Conservation (phyloP, 2,797 vertebrate genomes). For the Pachyuromys duprasi region DNA sequence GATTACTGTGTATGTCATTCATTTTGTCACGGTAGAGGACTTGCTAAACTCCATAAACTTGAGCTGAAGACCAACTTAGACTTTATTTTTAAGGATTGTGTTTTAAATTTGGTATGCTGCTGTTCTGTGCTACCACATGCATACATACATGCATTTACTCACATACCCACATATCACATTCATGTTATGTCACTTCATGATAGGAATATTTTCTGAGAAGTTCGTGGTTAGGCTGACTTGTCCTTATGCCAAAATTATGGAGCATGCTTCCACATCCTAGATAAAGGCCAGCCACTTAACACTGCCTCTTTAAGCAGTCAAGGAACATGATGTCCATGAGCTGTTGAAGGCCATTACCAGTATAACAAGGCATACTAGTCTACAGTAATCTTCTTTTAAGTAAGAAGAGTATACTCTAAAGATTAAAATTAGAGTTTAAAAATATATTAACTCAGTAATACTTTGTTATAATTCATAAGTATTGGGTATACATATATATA, state of each 20-base stretch:
- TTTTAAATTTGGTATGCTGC: neutral
- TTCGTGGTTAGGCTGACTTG: neutral
- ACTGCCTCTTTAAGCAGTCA: neutral
- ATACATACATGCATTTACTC: neutral
- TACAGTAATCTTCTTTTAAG: neutral
- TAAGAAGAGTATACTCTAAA: neutral
- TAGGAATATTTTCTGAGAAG: neutral
- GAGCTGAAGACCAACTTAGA: neutral
- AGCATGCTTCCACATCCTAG: neutral
- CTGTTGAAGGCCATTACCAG: neutral
- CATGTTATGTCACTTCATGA: neutral
- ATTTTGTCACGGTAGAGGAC: neutral
- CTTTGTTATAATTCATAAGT: neutral
- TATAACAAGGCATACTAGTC: neutral
- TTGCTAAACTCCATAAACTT: neutral
- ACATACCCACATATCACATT: neutral
- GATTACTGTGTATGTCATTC: neutral
- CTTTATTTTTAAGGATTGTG: conserved; percentile 8
- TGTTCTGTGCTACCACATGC: neutral
- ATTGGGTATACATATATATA: too few species aligned
- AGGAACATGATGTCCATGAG: neutral
- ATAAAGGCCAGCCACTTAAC: neutral
- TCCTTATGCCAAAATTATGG: neutral
- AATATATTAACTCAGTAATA: neutral
- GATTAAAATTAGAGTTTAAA: neutral